A percentile compares a stretch with the other conserved stretches of the same genome.
Conservation (phyloP, 1,140 invertebrate genomes). For the Drosophila serrata region DNA sequence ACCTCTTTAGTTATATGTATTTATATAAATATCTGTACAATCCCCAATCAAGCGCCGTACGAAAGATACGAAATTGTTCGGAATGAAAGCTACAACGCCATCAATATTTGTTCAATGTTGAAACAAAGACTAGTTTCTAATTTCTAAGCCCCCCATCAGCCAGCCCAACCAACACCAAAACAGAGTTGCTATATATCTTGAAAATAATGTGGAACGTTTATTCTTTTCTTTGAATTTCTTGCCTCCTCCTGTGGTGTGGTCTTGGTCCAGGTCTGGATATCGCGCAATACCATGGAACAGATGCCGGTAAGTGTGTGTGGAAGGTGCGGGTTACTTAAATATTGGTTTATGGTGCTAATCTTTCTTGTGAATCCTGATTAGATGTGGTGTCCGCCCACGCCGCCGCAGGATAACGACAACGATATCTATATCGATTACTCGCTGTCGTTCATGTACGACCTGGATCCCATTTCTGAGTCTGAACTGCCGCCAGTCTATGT, state of each 20-base stretch:
- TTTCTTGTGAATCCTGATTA: slow-evolving; percentile 81
- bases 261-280: slow-evolving; percentile 89
- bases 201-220: slow-evolving; percentile 82
- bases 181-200: slow-evolving; percentile 77
- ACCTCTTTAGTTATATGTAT: not conserved
- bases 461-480: slow-evolving; percentile 92
- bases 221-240: slow-evolving; percentile 82
- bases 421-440: slow-evolving; percentile 96
- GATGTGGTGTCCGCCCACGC: slow-evolving; percentile 98
- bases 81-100: slow-evolving; percentile 71
- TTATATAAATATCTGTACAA: not conserved
- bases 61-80: slow-evolving; percentile 65
- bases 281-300: slow-evolving; percentile 89
- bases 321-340: slow-evolving; percentile 9
- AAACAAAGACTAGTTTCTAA: slow-evolving; percentile 39
- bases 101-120: slow-evolving; percentile 24
- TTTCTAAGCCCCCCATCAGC: slow-evolving; percentile 36
- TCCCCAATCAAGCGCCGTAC: slow-evolving; percentile 37
- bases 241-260: slow-evolving; percentile 69
- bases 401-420: slow-evolving; percentile 93
- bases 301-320: slow-evolving; percentile 90
- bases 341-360: slow-evolving; percentile 12
- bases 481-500: slow-evolving; percentile 94
- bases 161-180: slow-evolving; percentile 73
- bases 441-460: slow-evolving; percentile 94